Evolutionary conservation across 2,113 vertebrate species (phyloP), one percentile per base, ranked within the genome.

Genomic region (Numida meleagris): DNA sequence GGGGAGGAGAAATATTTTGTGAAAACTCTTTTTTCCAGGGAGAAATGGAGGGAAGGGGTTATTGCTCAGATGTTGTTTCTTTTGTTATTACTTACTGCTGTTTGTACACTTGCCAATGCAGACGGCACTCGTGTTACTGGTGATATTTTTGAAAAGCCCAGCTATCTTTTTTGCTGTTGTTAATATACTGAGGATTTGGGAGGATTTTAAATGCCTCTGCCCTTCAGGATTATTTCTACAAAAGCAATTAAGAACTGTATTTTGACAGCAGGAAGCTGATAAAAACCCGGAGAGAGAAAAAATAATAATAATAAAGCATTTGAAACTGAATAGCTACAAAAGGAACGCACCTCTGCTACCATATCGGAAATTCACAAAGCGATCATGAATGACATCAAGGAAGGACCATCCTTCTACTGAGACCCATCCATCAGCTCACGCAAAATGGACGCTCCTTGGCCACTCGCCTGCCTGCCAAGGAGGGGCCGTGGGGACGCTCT

Each of bases 141-240:
- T 40, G 55, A 76, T 87, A 89, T 94, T 97, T 97, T 96, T 95
- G 87, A 88, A 97, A 77, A 94, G 94, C 94, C 91, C 87, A 77
- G 92, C 95, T 93, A 88, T 97, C 92, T 95, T 90, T 97, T 96
- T 97, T 97, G 95, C 91, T 92, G 78, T 94, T 96, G 90, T 94
- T 97, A 96, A 82, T 88, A 88, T 92, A 92, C 73, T 94, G 90
- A 92, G 90, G 96, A 93, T 90, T 93, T 95, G 57, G 68, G 88
- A 57, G 66, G 94, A 93, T 95, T 96, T 96, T 96, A 97, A 93
- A 97, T 96, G 89, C 86, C 93, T 96, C 90, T 94, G 53, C 88
- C 89, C 96, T 92, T 96, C 88, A 94, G 86, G 87, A 92, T 97
- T 96, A 95, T 96, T 96, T 97, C 82, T 95, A 89, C 94, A 71